Evolutionary conservation across 1,140 invertebrate species (phyloP), one percentile per base, ranked within the genome.

Genomic region (Cydia pomonella): DNA sequence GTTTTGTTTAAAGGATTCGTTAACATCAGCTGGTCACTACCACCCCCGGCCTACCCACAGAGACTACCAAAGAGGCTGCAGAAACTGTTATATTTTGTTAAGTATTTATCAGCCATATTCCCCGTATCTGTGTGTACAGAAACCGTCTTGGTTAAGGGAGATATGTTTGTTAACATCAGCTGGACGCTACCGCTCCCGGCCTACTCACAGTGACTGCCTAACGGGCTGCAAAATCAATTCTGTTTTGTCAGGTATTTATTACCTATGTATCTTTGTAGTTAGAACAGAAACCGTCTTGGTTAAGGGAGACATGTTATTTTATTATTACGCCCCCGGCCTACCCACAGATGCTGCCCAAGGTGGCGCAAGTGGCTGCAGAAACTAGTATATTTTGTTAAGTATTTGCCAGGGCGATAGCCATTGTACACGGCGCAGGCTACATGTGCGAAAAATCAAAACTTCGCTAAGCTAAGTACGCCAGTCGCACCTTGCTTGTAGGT

Each of bases 221-320:
- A 84, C 4, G 79, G 79, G 18, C 72, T 92, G 73, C 76, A 64
- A 72, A 92, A 88, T 69, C 73, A 81, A 41, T 83, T 69, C 59
- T 92, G 90, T 74, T 80, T 80, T 76, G 81, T 91, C 21, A 91
- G 88, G 91, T 92, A 77, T 77, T 75, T 75, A 33, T n/a, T n/a
- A n/a, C n/a, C n/a, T n/a, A n/a, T n/a, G n/a, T n/a, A n/a, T n/a
- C n/a, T n/a, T n/a, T n/a, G n/a, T n/a, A n/a, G n/a, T n/a, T n/a
- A n/a, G n/a, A n/a, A n/a, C n/a, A n/a, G n/a, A n/a, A n/a, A n/a
- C n/a, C n/a, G n/a, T n/a, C n/a, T n/a, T n/a, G n/a, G n/a, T n/a
- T n/a, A n/a, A n/a, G n/a, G n/a, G n/a, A n/a, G n/a, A n/a, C n/a
- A n/a, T n/a, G n/a, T n/a, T n/a, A n/a, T n/a, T n/a, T n/a, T n/a